Evolutionary conservation across 2,888 invertebrate species (phyloP).

Genomic region (Tillus elongatus): DNA sequence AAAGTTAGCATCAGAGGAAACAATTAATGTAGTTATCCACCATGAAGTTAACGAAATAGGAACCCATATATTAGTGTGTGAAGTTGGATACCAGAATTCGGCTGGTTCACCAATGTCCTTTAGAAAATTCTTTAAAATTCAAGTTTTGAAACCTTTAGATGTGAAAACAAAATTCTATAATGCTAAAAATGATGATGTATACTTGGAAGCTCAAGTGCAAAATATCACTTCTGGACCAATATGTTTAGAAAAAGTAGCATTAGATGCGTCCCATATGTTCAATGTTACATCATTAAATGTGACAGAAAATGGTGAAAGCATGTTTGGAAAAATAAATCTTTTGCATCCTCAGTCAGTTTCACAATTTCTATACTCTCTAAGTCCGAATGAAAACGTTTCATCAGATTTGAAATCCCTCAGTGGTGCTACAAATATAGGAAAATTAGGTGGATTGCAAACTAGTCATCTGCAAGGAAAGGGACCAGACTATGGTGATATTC

Average conservation of each 20-base stretch:
- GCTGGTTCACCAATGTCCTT: slow-evolving; percentile 73
- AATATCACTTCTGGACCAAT: slow-evolving; percentile 91
- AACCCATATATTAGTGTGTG: slow-evolving; percentile 94
- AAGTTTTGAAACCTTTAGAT: slow-evolving; percentile 94
- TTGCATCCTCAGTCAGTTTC: slow-evolving; percentile 85
- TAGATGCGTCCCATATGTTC: slow-evolving; percentile 89
- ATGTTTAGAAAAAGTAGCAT: slow-evolving; percentile 84
- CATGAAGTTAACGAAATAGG: slow-evolving; percentile 99
- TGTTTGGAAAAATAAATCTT: slow-evolving; percentile 70
- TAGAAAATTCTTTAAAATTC: slow-evolving; percentile 95
- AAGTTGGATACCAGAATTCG: slow-evolving; percentile 80
- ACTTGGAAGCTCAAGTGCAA: slow-evolving; percentile 67
- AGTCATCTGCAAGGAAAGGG: slow-evolving; percentile 90
- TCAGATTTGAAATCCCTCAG: slow-evolving; percentile 70
- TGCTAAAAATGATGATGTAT: slow-evolving; percentile 74
- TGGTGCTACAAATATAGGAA: slow-evolving; percentile 84
- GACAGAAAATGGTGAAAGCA: slow-evolving; percentile 55
- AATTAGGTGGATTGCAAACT: slow-evolving; percentile 92
- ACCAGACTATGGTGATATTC: slow-evolving; percentile 85
- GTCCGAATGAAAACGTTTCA: slow-evolving; percentile 66
- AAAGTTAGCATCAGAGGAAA: slow-evolving; percentile 65
- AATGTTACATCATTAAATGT: slow-evolving; percentile 66
- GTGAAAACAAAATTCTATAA: slow-evolving; percentile 98
- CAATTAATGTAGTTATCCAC: slow-evolving; percentile 89
- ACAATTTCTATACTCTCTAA: slow-evolving; percentile 89